phyloP scores from a whole-genome alignment of 2,797 vertebrate genomes.

The Gallinago nigripennis region DNA sequence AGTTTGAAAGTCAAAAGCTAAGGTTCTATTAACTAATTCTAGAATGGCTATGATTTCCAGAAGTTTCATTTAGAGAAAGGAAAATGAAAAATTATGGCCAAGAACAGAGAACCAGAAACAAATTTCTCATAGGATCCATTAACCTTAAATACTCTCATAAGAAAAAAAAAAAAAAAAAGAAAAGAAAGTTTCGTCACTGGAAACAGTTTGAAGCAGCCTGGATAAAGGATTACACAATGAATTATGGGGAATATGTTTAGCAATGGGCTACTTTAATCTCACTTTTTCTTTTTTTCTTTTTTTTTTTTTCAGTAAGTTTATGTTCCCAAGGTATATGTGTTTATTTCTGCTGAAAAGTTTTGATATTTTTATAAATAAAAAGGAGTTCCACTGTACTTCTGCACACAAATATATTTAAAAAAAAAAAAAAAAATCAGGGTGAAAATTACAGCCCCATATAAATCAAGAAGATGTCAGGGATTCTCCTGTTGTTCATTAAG shows the following conservation, averaged over 20 bases:
- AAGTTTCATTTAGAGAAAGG: not conserved
- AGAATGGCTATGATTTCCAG: not conserved
- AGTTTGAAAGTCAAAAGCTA: not conserved
- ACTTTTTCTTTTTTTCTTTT: not conserved
- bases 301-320: not conserved
- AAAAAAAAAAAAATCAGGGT: not conserved
- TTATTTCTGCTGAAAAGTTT: not conserved
- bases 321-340: not conserved
- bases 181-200: not conserved
- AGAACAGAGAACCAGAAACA: not conserved
- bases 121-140: not conserved
- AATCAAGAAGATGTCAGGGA: not conserved
- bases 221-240: not conserved
- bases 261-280: not conserved
- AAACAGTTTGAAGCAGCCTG: not conserved
- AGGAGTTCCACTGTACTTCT: not conserved
- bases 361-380: not conserved
- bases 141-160: not conserved
- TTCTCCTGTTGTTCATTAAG: not conserved
- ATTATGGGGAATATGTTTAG: not conserved
- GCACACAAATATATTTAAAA: not conserved
- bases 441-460: not conserved
- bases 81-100: not conserved
- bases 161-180: not conserved
- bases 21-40: not conserved